Evolutionary conservation across 1,140 invertebrate genomes (phyloP).

Genomic region (Drosophila simulans): DNA sequence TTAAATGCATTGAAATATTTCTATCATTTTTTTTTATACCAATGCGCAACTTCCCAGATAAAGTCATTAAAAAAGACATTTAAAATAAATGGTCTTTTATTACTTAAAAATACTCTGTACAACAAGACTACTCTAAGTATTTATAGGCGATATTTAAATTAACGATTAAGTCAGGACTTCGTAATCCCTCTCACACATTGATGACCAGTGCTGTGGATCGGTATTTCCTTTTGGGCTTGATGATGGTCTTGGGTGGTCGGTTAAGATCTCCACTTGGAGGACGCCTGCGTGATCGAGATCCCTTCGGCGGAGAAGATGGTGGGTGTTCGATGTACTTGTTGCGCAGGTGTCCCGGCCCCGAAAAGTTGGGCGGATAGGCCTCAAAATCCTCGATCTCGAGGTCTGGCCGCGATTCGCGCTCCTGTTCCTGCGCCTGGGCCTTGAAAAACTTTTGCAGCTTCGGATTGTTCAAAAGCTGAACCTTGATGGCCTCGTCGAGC

Average conservation of each 20-base stretch:
- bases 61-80: not conserved
- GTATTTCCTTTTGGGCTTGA: conserved; percentile 70
- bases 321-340: conserved; percentile 48
- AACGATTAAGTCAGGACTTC: conserved; percentile 28
- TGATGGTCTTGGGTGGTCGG: conserved; percentile 55
- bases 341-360: conserved; percentile 50
- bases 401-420: conserved; percentile 65
- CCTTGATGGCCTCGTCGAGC: conserved; percentile 74
- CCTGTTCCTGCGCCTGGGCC: conserved; percentile 50
- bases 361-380: conserved; percentile 63
- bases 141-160: conserved; percentile 23
- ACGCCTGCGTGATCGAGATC: conserved; percentile 44
- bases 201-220: conserved; percentile 74
- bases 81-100: conserved; percentile 54
- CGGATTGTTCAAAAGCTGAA: conserved; percentile 72
- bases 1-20: too few species aligned
- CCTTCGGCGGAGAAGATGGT: conserved; percentile 31
- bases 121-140: conserved; percentile 36
- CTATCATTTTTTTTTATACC: too few species aligned
- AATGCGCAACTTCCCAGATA: not conserved
- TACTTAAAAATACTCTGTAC: conserved; percentile 56
- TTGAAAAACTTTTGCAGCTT: conserved; percentile 79
- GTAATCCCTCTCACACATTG: conserved; percentile 58
- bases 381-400: conserved; percentile 71
- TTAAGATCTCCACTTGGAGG: conserved; percentile 49